Base-by-base conservation (phyloP, 2,888 invertebrate genomes). In the Drosophila robusta region DNA sequence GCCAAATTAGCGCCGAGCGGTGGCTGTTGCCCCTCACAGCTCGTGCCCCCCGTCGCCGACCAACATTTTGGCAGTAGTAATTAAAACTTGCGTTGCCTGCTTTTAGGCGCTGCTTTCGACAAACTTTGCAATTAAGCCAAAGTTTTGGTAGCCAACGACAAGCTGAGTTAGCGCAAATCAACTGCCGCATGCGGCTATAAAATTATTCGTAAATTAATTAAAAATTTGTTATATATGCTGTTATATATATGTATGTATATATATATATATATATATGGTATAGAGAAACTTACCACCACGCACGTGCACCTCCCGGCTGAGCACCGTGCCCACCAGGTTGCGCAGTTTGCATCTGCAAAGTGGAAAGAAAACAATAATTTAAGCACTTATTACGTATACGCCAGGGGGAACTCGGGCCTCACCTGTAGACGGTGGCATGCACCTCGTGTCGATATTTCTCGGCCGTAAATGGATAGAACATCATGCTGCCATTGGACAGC, bases 261-360 rank as follows among this genome's bases (percentile, higher is more conserved):
- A 34, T 4, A 24, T 11, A 11, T 12, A 0, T 22, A 29, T 12
- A 93, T 12, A 5, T 7, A 3, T 16, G 11, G 5, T 29, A 4
- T 18, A n/a, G 8, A 18, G 18, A 0, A 18, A 93, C 94, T 94
- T 93, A 98, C 98, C 97, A 89, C 97, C 97, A 92, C 97, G 95
- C 64, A 98, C 95, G 90, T 96, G 96, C 80, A 98, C 96, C 91
- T 96, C 96, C 81, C 96, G 95, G 86, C 98, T 97, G 83, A 98
- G 94, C 52, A 98, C 94, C 57, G 94, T 94, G 38, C 97, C 97
- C 65, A 96, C 95, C 75, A 94, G 92, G 92, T 96, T 96, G 81
- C 94, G 93, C 47, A 95, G 94, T 78, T 94, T 93, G 89, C 94
- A 94, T 90, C 93, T 93, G 61, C 2, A 16, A 26, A 11, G 11